phyloP scores from a whole-genome alignment of 2,888 invertebrate genomes.

The Conchocele bisecta region DNA sequence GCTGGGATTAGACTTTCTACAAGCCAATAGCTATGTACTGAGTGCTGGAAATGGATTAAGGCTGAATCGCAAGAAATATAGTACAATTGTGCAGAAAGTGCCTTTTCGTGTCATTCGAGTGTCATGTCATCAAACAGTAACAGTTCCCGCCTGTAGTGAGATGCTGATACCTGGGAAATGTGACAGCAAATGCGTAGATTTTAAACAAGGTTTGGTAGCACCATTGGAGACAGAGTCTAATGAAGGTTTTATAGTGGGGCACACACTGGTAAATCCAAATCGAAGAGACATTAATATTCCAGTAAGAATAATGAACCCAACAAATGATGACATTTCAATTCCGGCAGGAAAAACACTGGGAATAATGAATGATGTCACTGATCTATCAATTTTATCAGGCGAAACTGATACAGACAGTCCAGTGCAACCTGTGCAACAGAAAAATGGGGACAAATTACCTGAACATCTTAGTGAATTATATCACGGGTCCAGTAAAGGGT shows the following conservation, averaged over 20 bases:
- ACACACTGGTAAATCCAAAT: neutral
- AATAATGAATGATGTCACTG: neutral
- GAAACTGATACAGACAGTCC: neutral
- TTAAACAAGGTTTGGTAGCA: neutral
- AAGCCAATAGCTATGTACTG: no score
- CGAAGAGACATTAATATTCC: neutral
- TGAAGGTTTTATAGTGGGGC: neutral
- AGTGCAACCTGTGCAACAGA: no score
- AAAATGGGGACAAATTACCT: no score
- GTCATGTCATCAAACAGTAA: neutral
- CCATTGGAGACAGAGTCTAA: neutral
- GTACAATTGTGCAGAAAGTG: no score
- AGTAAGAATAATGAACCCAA: neutral
- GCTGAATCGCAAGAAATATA: no score
- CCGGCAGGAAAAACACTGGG: neutral
- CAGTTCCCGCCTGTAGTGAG: neutral
- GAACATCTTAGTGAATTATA: constrained; percentile 9
- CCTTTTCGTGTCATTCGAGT: neutral
- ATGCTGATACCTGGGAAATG: neutral
- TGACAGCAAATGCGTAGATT: neutral
- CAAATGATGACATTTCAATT: neutral
- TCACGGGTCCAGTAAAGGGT: neutral
- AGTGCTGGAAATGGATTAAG: no score
- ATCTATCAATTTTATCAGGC: neutral
- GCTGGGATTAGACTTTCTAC: neutral